Conservation (phyloP, 2,888 invertebrate species). For the Drosophila kambysellisi region DNA sequence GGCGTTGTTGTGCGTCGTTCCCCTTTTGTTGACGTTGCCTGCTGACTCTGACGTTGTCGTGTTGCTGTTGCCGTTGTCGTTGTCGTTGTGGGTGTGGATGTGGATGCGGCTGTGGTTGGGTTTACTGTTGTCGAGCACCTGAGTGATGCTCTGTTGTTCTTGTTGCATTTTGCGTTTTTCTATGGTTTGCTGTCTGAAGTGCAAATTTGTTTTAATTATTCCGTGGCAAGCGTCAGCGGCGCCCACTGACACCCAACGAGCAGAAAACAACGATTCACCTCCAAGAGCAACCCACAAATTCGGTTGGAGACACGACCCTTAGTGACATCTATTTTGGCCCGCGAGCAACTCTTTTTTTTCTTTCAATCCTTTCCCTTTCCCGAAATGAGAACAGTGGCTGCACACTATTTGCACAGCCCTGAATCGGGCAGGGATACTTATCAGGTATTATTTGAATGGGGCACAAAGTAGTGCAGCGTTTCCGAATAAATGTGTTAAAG, state of each 20-base stretch:
- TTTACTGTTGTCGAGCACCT: constrained; percentile 51
- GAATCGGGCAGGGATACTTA: constrained; percentile 14
- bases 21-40: constrained; percentile 69
- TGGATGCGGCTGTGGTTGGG: constrained; percentile 38
- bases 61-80: constrained; percentile 30
- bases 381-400: background rate
- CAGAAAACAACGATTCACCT: constrained; percentile 6
- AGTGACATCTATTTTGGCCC: constrained; percentile 62
- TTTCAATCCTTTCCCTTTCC: constrained; percentile 23
- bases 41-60: constrained; percentile 27
- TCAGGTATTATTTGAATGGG: constrained; percentile 5
- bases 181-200: constrained; percentile 81
- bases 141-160: constrained; percentile 40
- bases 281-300: constrained; percentile 9
- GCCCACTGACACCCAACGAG: constrained; percentile 28
- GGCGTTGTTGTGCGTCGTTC: constrained; percentile 61
- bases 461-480: constrained; percentile 10
- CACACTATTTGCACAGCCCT: background rate
- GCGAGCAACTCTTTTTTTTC: constrained; percentile 37
- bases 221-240: constrained; percentile 66
- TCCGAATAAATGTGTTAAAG: constrained; percentile 29
- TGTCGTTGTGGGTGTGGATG: constrained; percentile 19
- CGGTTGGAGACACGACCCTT: constrained; percentile 26
- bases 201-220: constrained; percentile 84
- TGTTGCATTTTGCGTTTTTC: constrained; percentile 69